These are phyloP conservation scores for Cynodonichthys magdalenae DNA, from an alignment of 2,797 vertebrate genomes.

Conservation along the genomic window DNA sequence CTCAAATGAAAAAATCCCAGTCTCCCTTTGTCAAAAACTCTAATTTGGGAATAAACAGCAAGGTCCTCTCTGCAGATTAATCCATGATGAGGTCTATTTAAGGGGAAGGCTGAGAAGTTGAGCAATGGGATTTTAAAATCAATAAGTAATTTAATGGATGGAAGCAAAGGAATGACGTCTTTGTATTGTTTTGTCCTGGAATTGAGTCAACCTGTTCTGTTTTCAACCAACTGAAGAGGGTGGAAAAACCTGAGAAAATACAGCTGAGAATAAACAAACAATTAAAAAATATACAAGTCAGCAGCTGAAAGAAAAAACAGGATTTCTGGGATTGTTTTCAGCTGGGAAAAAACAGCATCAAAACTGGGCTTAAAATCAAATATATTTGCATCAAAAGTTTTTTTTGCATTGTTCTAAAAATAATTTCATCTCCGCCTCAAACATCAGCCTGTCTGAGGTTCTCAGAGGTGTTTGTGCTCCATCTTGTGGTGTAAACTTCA, in stretches of 20 bases:
- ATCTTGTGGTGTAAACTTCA: slow-evolving; percentile 65
- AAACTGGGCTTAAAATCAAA: too few species aligned
- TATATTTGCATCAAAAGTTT: too few species aligned
- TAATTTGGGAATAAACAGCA: background rate
- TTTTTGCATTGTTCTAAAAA: too few species aligned
- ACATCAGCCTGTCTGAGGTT: background rate
- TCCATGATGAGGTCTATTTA: background rate
- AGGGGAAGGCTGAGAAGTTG: background rate
- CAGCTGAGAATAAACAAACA: too few species aligned
- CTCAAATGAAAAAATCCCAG: background rate
- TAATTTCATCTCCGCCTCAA: background rate
- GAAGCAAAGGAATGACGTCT: too few species aligned
- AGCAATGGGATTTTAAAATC: slow-evolving; percentile 7
- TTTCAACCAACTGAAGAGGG: background rate
- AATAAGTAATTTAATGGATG: background rate
- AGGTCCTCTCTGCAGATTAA: background rate
- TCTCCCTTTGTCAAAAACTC: background rate
- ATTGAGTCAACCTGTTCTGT: background rate
- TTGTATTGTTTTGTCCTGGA: background rate
- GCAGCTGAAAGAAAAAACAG: too few species aligned
- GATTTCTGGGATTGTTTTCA: too few species aligned
- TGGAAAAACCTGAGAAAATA: background rate
- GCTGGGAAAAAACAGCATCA: too few species aligned
- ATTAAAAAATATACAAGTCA: too few species aligned
- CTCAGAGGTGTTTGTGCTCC: slow-evolving; percentile 35